Evolutionary conservation across 2,113 vertebrate genomes (phyloP).

Genomic region (Shinisaurus crocodilurus): DNA sequence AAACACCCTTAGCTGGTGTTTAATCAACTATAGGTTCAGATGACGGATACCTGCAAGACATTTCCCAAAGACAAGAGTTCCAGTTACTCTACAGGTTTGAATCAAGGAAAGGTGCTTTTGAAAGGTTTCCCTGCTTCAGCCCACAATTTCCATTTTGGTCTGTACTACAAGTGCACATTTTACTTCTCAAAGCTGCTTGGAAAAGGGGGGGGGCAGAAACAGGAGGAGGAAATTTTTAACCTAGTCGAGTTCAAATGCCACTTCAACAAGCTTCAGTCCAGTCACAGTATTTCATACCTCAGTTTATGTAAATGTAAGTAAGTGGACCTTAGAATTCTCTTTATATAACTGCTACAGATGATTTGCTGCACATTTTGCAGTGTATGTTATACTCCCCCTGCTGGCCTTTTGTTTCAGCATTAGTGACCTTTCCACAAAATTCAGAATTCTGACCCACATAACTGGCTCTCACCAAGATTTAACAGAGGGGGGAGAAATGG

Average conservation of each 20-base stretch:
- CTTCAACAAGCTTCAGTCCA: background rate
- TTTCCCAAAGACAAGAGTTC: background rate
- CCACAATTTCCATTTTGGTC: constrained; percentile 17
- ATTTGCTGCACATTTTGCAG: background rate
- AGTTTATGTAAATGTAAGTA: background rate
- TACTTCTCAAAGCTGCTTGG: constrained; percentile 17
- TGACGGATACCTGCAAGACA: background rate
- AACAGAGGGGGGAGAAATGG: background rate
- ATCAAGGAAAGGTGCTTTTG: background rate
- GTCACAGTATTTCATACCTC: constrained; percentile 15
- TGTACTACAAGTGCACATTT: constrained; percentile 1
- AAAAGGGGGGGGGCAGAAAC: background rate
- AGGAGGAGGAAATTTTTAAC: background rate
- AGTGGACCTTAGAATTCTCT: background rate
- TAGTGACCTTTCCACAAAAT: background rate
- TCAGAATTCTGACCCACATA: background rate
- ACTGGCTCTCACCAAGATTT: background rate
- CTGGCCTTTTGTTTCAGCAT: background rate
- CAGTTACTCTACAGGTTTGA: background rate
- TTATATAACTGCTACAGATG: background rate
- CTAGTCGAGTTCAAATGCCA: background rate
- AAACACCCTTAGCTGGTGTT: background rate
- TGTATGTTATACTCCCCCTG: background rate
- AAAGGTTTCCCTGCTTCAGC: background rate
- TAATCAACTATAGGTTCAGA: background rate